phyloP scores from a whole-genome alignment of 2,888 invertebrate genomes.

The Scotopteryx bipunctaria region DNA sequence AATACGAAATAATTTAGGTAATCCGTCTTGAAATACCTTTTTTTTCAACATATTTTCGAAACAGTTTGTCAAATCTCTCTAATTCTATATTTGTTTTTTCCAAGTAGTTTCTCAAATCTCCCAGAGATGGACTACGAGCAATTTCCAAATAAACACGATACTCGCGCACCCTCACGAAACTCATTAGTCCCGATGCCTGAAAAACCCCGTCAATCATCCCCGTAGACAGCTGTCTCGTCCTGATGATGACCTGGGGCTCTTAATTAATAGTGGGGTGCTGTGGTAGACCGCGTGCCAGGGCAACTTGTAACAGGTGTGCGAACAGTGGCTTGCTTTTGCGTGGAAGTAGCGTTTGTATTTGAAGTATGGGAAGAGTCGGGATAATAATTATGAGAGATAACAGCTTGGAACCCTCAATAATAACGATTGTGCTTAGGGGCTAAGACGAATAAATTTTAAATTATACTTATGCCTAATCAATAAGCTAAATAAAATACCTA shows the following conservation, averaged over 20 bases:
- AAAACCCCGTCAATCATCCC: slow-evolving; percentile 61
- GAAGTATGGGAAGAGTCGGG: background rate
- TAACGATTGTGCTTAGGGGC: no score
- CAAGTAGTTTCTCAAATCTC: background rate
- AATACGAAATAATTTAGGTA: no score
- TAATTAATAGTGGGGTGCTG: slow-evolving; percentile 72
- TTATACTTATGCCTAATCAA: no score
- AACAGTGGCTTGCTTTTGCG: background rate
- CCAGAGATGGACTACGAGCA: no score
- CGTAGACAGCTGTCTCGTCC: slow-evolving; percentile 71
- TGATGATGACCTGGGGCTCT: slow-evolving; percentile 69
- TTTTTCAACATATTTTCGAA: no score
- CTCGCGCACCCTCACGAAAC: slow-evolving; percentile 23
- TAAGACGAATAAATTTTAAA: no score
- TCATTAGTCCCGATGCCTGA: slow-evolving; percentile 32
- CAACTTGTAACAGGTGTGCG: slow-evolving; percentile 37
- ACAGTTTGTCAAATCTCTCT: no score
- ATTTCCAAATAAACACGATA: background rate
- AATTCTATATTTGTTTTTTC: background rate
- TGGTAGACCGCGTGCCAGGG: slow-evolving; percentile 39
- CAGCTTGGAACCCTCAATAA: no score
- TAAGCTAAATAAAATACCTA: no score
- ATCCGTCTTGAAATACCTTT: no score
- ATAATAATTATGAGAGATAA: background rate
- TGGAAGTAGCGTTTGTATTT: background rate